Evolutionary conservation across 2,888 invertebrate species (phyloP).

Genomic region (Phania funesta): DNA sequence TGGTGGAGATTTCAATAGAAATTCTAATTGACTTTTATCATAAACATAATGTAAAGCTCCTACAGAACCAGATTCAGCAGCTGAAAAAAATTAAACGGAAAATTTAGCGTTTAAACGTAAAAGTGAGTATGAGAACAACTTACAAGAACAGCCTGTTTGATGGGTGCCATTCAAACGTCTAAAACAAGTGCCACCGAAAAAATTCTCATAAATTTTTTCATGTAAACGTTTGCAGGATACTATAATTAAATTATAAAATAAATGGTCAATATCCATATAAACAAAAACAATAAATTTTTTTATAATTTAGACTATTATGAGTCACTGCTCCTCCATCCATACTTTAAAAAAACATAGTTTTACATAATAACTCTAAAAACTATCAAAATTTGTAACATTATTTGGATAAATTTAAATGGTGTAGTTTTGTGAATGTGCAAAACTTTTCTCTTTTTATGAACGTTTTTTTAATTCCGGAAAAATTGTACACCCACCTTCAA

Average conservation of each 20-base stretch:
- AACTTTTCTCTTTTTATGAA: not conserved
- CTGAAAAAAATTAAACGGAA: slow-evolving; percentile 68
- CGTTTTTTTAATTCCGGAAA: slow-evolving; percentile 8
- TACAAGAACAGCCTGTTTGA: slow-evolving; percentile 97
- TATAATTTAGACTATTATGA: slow-evolving; percentile 18
- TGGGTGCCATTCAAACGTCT: slow-evolving; percentile 95
- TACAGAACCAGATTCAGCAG: slow-evolving; percentile 86
- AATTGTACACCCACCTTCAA: slow-evolving; percentile 57
- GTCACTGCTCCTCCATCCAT: slow-evolving; percentile 2
- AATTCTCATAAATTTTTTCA: slow-evolving; percentile 89
- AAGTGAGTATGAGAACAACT: slow-evolving; percentile 78
- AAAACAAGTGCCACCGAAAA: slow-evolving; percentile 91
- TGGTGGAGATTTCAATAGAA: slow-evolving; percentile 86
- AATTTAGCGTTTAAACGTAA: not conserved
- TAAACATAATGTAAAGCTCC: slow-evolving; percentile 90
- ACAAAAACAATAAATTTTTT: slow-evolving; percentile 7
- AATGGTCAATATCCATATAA: not conserved
- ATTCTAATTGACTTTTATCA: slow-evolving; percentile 85
- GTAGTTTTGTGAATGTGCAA: not conserved
- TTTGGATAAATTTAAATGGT: too few relatives aligned
- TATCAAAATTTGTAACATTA: too few relatives aligned
- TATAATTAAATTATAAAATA: slow-evolving; percentile 32
- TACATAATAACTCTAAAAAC: too few relatives aligned
- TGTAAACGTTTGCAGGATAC: slow-evolving; percentile 82
- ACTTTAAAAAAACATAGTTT: too few relatives aligned